phyloP scores from a whole-genome alignment of 2,113 vertebrate species.

The Cnemophilus loriae region DNA sequence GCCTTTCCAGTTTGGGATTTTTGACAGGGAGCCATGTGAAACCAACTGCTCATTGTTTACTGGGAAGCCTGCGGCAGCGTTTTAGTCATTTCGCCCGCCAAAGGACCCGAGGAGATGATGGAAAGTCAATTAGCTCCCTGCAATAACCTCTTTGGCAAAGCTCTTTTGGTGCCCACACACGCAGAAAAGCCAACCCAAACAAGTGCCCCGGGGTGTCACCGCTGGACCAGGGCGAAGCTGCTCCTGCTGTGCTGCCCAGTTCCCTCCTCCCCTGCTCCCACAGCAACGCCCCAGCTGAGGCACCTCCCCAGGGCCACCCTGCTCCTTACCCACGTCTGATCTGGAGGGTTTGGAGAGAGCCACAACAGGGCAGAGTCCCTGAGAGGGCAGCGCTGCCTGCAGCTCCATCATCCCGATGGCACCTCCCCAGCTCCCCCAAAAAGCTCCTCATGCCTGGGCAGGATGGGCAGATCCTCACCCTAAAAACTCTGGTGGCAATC shows the following conservation, averaged over 20 bases:
- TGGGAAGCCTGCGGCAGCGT: not conserved
- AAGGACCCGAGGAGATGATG: not conserved
- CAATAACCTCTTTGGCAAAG: not conserved
- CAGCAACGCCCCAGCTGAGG: rapidly evolving
- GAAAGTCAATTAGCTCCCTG: slow-evolving; percentile 3
- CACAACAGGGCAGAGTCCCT: not conserved
- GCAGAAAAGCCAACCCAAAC: not conserved
- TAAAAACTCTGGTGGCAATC: not conserved
- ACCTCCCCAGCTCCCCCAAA: not conserved
- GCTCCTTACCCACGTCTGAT: rapidly evolving
- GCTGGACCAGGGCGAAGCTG: not conserved
- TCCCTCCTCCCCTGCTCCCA: not conserved
- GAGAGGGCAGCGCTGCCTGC: not conserved
- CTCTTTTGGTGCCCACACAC: not conserved
- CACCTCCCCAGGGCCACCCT: not conserved
- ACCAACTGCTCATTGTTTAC: slow-evolving; percentile 58
- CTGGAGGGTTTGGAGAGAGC: not conserved
- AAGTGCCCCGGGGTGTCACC: not conserved
- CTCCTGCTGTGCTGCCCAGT: not conserved
- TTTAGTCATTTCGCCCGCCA: not conserved
- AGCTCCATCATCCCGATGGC: not conserved
- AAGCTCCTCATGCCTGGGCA: not conserved
- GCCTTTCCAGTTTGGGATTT: slow-evolving; percentile 59
- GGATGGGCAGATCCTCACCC: not conserved
- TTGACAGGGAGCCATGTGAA: slow-evolving; percentile 60